Conservation (phyloP, 2,113 vertebrate genomes). For the Sylvilagus bachmani region DNA sequence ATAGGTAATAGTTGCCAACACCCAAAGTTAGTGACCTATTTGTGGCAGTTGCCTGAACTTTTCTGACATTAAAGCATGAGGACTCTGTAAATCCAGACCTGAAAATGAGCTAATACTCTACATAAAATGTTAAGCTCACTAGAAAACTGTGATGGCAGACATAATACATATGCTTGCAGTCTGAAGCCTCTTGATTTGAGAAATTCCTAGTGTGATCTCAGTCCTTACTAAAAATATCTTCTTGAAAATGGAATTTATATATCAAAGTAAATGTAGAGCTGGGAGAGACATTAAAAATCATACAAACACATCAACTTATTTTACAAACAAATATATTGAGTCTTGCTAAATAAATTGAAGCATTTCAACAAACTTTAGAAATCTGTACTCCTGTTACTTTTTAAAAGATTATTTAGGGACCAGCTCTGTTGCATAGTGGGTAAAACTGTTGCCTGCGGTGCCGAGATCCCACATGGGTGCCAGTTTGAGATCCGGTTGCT, state of each 20-base stretch:
- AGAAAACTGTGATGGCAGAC: neutral
- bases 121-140: neutral
- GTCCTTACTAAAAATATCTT: neutral
- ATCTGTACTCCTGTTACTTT: neutral
- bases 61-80: neutral
- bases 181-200: neutral
- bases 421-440: too few species aligned
- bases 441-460: too few species aligned
- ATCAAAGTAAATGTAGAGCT: neutral
- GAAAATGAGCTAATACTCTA: neutral
- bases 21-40: neutral
- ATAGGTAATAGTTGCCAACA: neutral
- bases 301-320: neutral
- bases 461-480: too few species aligned
- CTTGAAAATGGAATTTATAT: neutral
- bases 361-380: neutral
- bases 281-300: neutral
- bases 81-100: neutral
- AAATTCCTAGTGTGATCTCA: neutral
- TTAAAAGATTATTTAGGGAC: too few species aligned
- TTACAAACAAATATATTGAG: neutral
- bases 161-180: neutral
- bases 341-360: neutral
- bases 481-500: too few species aligned
- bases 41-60: neutral